phyloP scores from a whole-genome alignment of 2,888 invertebrate genomes.

The Melieria crassipennis region DNA sequence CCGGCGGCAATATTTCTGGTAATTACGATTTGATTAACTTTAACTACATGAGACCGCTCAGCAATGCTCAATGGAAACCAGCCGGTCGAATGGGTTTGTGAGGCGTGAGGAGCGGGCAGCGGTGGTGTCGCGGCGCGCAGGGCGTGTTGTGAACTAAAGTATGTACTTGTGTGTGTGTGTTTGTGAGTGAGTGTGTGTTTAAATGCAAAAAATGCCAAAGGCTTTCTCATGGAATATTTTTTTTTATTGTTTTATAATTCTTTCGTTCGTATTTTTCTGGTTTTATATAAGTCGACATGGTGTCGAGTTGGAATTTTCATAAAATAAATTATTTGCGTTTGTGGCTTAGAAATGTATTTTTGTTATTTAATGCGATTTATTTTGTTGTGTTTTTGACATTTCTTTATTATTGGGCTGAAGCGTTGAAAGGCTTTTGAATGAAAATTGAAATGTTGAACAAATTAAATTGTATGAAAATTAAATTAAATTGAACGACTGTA shows the following conservation, averaged over 20 bases:
- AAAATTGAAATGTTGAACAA: too few relatives aligned
- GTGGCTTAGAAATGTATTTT: constrained; percentile 26
- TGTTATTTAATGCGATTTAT: constrained; percentile 12
- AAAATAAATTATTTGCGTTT: constrained; percentile 31
- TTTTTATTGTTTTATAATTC: constrained; percentile 26
- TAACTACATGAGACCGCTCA: constrained; percentile 61
- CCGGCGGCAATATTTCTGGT: constrained; percentile 55
- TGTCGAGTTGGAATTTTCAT: constrained; percentile 4
- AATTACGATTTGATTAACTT: constrained; percentile 65
- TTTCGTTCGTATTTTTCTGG: constrained; percentile 13
- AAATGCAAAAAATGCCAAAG: constrained; percentile 48
- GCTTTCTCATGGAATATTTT: constrained; percentile 53
- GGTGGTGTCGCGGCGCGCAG: too few relatives aligned
- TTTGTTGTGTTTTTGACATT: not conserved
- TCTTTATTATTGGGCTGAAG: not conserved
- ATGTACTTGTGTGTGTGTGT: constrained; percentile 11
- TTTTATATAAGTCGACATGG: constrained; percentile 10
- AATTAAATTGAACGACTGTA: too few relatives aligned
- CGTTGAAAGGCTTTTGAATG: too few relatives aligned
- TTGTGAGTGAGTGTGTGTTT: constrained; percentile 30
- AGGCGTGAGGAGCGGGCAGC: constrained; percentile 12
- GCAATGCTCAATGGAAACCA: constrained; percentile 33
- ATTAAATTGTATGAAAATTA: too few relatives aligned
- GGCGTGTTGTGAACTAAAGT: not conserved
- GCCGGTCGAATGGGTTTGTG: not conserved